Conservation (phyloP, 2,888 invertebrate genomes). For the Rhagophthalmus giganteus region DNA sequence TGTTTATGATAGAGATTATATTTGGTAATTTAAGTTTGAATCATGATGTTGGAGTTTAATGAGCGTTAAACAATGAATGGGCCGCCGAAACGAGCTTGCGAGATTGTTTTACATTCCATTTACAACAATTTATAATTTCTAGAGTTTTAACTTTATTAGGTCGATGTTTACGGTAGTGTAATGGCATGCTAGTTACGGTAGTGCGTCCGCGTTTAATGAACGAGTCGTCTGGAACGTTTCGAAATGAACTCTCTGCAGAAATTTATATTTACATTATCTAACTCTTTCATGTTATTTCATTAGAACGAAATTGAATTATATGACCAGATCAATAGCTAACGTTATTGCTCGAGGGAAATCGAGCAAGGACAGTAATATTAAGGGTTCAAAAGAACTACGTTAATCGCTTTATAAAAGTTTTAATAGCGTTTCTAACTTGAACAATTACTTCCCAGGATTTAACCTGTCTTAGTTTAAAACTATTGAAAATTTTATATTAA, state of each 20-base stretch:
- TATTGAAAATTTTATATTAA: too few relatives aligned
- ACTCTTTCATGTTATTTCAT: background rate
- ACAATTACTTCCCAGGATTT: too few relatives aligned
- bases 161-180: background rate
- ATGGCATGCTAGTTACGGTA: too few relatives aligned
- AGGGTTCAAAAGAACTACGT: constrained; percentile 2
- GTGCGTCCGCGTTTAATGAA: too few relatives aligned
- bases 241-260: too few relatives aligned
- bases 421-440: background rate
- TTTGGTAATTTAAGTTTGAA: constrained; percentile 40
- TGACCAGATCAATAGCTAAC: constrained; percentile 1
- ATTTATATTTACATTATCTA: background rate
- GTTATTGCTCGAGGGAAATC: background rate
- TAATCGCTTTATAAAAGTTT: constrained; percentile 4
- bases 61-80: constrained; percentile 27
- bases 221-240: too few relatives aligned
- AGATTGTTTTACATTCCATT: constrained; percentile 14
- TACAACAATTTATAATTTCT: constrained; percentile 7
- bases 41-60: constrained; percentile 34
- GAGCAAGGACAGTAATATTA: constrained; percentile 2
- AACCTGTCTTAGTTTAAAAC: too few relatives aligned
- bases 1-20: constrained; percentile 39
- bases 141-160: background rate
- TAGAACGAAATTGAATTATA: background rate
- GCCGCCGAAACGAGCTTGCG: constrained; percentile 10